Evolutionary conservation across 2,113 vertebrate genomes (phyloP), one percentile per base, ranked within the genome.

Genomic region (Noctilio leporinus): DNA sequence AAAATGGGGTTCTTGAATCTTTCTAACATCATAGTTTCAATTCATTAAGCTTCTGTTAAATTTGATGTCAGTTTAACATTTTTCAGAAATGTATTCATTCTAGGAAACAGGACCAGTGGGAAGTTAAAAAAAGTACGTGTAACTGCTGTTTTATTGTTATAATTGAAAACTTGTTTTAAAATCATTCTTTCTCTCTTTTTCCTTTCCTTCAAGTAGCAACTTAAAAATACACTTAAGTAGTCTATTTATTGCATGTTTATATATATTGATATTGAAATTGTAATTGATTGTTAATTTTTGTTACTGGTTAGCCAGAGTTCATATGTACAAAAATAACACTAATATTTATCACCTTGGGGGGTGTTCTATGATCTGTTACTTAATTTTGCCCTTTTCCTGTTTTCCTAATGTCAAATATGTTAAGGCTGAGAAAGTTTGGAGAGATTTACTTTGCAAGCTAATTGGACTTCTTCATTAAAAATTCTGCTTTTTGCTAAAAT

Each of bases 241-340:
- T 49, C 81, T 93, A 62, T 91, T 96, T 92, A 81, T 85, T 97
- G 77, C 85, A 96, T 95, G 93, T 43, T 94, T 95, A 43, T 55
- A 33, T 94, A 40, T 93, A 51, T 73, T 92, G 80, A 72, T 92
- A 47, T 14, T 86, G 14, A 10, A 81, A 92, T 86, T 92, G 57
- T 7, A 95, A 22, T 92, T 86, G 72, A 40, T 88, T 96, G 72
- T 86, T 95, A 75, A 40, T 75, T 90, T 96, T 86, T 57, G 77
- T 84, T 93, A 77, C 40, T 86, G 30, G 30, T 69, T 93, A 89
- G 69, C 51, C 62, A 72, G 70, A 94, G 55, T 92, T 86, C n/a
- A n/a, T 80, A 53, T 92, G 62, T 89, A 92, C 57, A 64, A 86
- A 94, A 83, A 88, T 87, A 76, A 91, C 72, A 80, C 6, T 76